phyloP scores from a whole-genome alignment of 2,888 invertebrate species.

The Chromoteleia sp. region DNA sequence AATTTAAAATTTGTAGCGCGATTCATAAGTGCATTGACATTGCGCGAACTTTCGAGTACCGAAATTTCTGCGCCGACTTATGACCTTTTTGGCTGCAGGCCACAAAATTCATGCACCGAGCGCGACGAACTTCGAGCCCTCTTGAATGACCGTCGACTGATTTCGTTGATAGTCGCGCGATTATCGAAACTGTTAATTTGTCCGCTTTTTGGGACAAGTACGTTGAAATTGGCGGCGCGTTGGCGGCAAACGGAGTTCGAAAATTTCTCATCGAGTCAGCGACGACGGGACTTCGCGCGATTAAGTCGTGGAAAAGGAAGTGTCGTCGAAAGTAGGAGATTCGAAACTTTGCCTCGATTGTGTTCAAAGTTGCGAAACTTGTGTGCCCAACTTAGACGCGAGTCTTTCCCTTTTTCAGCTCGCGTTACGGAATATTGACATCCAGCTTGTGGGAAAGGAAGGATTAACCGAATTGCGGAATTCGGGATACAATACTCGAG shows the following conservation, averaged over 20 bases:
- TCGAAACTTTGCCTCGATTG: constrained; percentile 51
- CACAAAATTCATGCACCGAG: constrained; percentile 16
- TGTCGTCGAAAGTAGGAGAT: constrained; percentile 41
- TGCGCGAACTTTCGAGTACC: constrained; percentile 15
- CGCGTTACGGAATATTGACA: constrained; percentile 21
- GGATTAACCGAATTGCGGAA: background rate
- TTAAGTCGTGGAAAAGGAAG: constrained; percentile 52
- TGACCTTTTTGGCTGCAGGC: constrained; percentile 48
- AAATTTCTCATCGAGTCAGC: constrained; percentile 47
- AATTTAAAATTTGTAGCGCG: constrained; percentile 51
- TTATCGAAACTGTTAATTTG: constrained; percentile 39
- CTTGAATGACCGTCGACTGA: background rate
- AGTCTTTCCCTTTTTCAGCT: constrained; percentile 17
- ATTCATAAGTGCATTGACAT: constrained; percentile 52
- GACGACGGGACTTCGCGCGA: constrained; percentile 29
- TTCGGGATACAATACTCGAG: too few species aligned
- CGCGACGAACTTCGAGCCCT: constrained; percentile 37
- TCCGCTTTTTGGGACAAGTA: background rate
- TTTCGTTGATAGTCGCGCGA: background rate
- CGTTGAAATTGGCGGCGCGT: background rate
- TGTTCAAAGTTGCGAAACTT: constrained; percentile 51
- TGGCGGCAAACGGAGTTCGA: background rate
- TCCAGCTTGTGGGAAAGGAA: constrained; percentile 3
- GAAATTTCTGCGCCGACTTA: constrained; percentile 32
- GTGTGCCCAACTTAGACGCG: constrained; percentile 12